Base-by-base conservation (phyloP, 2,797 vertebrate genomes). In the Sebastes jordani region DNA sequence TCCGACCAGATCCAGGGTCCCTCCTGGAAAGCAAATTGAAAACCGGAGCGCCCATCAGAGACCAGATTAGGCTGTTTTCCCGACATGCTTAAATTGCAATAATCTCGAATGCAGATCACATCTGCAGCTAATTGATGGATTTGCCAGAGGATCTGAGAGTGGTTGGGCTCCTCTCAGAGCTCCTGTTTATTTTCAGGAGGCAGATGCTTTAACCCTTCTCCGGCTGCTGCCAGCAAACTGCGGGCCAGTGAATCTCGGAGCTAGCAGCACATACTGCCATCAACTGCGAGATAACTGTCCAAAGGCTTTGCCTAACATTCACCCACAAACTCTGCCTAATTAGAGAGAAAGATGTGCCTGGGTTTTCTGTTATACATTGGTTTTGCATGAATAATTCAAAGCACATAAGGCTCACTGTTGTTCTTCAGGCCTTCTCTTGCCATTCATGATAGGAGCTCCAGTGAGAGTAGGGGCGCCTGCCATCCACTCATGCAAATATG, bases 71-170 rank as follows among this genome's bases (percentile, higher is more conserved):
- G 84, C 89, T 66, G 74, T 87, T 93, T 92, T 89, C 91, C 92
- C 71, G 61, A 89, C 92, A 91, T 91, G 90, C 90, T 94, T 91
- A 93, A 95, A 95, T 93, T 94, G 93, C 86, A 86, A 89, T 93
- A 93, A 96, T 95, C 93, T 93, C 62, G 80, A 86, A 95, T 95
- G 94, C 95, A 94, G 94, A 96, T 95, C 95, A 95, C 95, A 95
- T 96, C 94, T 94, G 91, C 88, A 85, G 90, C 90, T 96, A 95
- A 96, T 94, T 95, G 95, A 95, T 94, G 95, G 95, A 95, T 96
- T 96, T 95, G 93, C 93, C 89, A 88, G 84, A 91, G 93, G 94
- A 95, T 93, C 91, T 89, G 74, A 88, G 92, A 91, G 90, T 84
- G 83, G 90, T 84, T 80, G n/a, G 32, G 80, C 91, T 94, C 92